These are phyloP conservation scores for Parnassius apollo DNA, from an alignment of 2,888 invertebrate genomes.

Conservation along the genomic window DNA sequence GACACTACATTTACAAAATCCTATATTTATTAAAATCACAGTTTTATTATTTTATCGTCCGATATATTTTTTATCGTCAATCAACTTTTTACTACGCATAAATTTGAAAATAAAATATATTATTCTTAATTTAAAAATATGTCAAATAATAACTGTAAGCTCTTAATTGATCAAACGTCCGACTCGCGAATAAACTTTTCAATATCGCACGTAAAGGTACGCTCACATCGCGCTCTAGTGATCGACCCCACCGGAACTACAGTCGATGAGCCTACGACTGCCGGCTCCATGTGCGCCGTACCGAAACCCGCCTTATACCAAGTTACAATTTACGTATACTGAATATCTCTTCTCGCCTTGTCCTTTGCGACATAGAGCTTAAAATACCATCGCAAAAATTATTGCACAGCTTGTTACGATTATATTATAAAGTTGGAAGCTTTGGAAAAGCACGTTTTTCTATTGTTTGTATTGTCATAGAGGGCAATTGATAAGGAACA, in stretches of 20 bases:
- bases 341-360: background rate
- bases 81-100: background rate
- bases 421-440: conserved; percentile 52
- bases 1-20: background rate
- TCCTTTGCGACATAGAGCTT: background rate
- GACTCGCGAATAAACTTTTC: conserved; percentile 44
- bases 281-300: conserved; percentile 59
- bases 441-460: conserved; percentile 65
- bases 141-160: too few relatives aligned
- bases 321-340: conserved; percentile 34
- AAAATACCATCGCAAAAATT: conserved; percentile 3
- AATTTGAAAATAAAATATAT: background rate
- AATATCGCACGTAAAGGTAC: conserved; percentile 51
- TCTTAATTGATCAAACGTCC: background rate
- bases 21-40: background rate
- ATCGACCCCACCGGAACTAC: conserved; percentile 81
- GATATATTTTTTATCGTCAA: too few relatives aligned
- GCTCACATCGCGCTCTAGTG: conserved; percentile 49
- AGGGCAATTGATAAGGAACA: conserved; percentile 53
- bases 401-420: background rate
- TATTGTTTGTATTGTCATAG: conserved; percentile 61
- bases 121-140: too few relatives aligned
- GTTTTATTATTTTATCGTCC: too few relatives aligned
- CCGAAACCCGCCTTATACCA: conserved; percentile 64
- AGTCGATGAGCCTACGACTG: conserved; percentile 75